phyloP scores from a whole-genome alignment of 2,888 invertebrate genomes.

The Phlogophora meticulosa region DNA sequence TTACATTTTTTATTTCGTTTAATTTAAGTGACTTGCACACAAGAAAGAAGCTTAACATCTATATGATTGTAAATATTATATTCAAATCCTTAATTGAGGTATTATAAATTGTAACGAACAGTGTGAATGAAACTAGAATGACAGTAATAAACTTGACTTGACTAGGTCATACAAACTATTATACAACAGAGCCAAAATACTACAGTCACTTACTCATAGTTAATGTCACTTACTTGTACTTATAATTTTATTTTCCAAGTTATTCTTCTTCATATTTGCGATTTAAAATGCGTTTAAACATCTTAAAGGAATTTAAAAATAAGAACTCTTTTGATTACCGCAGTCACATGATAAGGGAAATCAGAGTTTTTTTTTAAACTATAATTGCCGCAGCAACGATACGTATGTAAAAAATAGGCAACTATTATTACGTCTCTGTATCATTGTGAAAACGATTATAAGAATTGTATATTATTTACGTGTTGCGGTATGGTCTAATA shows the following conservation, averaged over 20 bases:
- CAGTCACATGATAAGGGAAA: conserved; percentile 3
- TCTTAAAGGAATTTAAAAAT: conserved; percentile 18
- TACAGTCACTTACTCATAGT: conserved; percentile 22
- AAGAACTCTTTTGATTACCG: background rate
- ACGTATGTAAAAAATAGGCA: background rate
- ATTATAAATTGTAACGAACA: background rate
- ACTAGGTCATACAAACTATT: conserved; percentile 1
- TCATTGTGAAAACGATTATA: conserved; percentile 1
- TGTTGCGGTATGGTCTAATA: background rate
- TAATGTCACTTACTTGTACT: background rate
- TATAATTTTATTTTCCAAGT: too few relatives aligned
- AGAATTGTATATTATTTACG: background rate
- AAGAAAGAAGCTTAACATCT: background rate
- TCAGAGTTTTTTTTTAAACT: conserved; percentile 6
- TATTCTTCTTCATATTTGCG: too few relatives aligned
- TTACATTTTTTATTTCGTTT: background rate
- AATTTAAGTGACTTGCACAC: background rate
- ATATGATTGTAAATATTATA: background rate
- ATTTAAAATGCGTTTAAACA: conserved; percentile 36
- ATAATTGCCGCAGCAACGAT: conserved; percentile 1
- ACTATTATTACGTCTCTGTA: background rate
- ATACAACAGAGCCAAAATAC: conserved; percentile 20
- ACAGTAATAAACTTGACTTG: conserved; percentile 10
- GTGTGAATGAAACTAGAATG: conserved; percentile 4
- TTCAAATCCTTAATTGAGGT: conserved; percentile 2